A percentile compares a stretch with the other conserved stretches of the same genome.
phyloP scores from a whole-genome alignment of 1,140 invertebrate genomes.

The Vollenhovia emeryi region DNA sequence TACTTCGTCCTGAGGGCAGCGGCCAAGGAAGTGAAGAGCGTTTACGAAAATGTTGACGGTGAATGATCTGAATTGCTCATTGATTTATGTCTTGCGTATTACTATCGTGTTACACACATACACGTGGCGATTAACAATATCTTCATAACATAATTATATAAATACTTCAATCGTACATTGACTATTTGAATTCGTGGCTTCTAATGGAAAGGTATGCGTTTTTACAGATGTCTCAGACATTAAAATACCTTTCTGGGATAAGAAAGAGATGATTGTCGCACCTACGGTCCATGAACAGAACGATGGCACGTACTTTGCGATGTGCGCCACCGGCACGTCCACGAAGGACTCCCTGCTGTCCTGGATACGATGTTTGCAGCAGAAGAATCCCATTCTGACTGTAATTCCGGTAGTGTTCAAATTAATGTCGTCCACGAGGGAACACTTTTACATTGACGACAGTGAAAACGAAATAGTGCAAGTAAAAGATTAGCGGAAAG shows the following conservation, averaged over 20 bases:
- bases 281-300: constrained; percentile 95
- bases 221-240: constrained; percentile 90
- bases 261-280: constrained; percentile 79
- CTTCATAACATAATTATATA: not conserved
- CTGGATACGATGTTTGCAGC: constrained; percentile 96
- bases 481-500: not conserved
- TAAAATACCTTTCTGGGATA: constrained; percentile 86
- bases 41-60: constrained; percentile 88
- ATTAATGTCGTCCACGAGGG: constrained; percentile 40
- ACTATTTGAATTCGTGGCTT: too few relatives aligned
- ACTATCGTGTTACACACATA: not conserved
- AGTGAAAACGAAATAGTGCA: not conserved
- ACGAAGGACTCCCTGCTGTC: constrained; percentile 95
- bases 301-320: constrained; percentile 95
- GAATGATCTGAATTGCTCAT: constrained; percentile 68
- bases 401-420: constrained; percentile 93
- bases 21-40: constrained; percentile 68
- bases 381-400: constrained; percentile 90
- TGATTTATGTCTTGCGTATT: not conserved
- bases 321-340: constrained; percentile 96
- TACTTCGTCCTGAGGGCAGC: constrained; percentile 95
- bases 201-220: constrained; percentile 45
- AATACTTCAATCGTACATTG: not conserved
- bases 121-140: not conserved
- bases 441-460: not conserved